Evolutionary conservation across 2,888 invertebrate genomes (phyloP).

Genomic region (Leptura quadrifasciata): DNA sequence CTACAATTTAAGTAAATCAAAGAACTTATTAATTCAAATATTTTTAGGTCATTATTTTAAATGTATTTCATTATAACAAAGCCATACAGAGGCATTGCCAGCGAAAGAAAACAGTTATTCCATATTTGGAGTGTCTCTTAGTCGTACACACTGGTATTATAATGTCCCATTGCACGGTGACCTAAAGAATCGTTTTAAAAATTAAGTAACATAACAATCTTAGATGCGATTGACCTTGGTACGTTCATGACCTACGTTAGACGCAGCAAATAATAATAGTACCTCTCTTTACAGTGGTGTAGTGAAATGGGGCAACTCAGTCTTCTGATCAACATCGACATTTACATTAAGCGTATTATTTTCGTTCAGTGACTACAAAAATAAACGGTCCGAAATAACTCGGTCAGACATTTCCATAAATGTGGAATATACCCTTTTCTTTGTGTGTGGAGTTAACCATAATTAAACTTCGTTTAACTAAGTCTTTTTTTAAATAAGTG

Average conservation of each 20-base stretch:
- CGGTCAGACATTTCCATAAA: too few relatives aligned
- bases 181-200: conserved; percentile 38
- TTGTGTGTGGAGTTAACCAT: too few relatives aligned
- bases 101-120: conserved; percentile 19
- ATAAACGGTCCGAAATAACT: too few relatives aligned
- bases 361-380: too few relatives aligned
- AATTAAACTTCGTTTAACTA: too few relatives aligned
- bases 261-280: background rate
- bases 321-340: too few relatives aligned
- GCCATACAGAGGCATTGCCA: background rate
- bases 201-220: conserved; percentile 34
- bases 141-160: background rate
- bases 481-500: too few relatives aligned
- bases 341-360: too few relatives aligned
- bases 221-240: conserved; percentile 46
- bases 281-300: background rate
- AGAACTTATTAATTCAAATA: background rate
- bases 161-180: conserved; percentile 34
- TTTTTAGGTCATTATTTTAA: background rate
- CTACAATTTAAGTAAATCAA: background rate
- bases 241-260: conserved; percentile 45
- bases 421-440: too few relatives aligned
- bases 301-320: background rate
- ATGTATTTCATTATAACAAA: conserved; percentile 7
- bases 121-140: conserved; percentile 11